phyloP scores from a whole-genome alignment of 2,888 invertebrate species.

The Mycalesis mineus region DNA sequence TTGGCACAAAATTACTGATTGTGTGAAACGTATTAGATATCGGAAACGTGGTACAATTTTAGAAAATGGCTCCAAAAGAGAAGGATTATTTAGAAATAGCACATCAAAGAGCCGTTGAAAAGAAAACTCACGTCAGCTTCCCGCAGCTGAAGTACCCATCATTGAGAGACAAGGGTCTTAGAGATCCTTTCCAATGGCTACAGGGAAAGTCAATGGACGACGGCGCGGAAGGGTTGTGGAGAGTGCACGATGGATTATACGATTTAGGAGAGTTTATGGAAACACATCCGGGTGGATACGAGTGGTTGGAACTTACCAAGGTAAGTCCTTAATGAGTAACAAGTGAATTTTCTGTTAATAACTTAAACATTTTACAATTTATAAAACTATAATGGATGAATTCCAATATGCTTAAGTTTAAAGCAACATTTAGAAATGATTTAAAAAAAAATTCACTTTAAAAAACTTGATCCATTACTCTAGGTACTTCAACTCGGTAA shows the following conservation, averaged over 20 bases:
- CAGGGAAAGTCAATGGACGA: constrained; percentile 81
- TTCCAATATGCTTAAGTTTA: no score
- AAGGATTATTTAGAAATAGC: constrained; percentile 45
- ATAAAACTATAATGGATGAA: no score
- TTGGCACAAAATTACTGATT: neutral
- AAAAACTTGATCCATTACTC: no score
- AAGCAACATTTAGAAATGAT: no score
- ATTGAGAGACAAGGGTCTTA: constrained; percentile 54
- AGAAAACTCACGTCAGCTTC: constrained; percentile 60
- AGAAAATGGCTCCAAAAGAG: constrained; percentile 45
- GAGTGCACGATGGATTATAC: constrained; percentile 87
- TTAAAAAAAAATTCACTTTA: no score
- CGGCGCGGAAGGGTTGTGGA: constrained; percentile 86
- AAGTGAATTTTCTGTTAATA: no score
- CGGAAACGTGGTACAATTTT: neutral
- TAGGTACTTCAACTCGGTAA: no score
- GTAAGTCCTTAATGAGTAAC: constrained; percentile 56
- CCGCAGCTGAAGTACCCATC: constrained; percentile 74
- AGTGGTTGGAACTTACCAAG: constrained; percentile 84
- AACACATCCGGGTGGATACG: constrained; percentile 90
- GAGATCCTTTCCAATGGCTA: constrained; percentile 77
- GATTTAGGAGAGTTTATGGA: constrained; percentile 88
- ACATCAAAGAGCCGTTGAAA: constrained; percentile 45
- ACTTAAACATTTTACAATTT: no score
- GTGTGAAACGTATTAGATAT: neutral